Base-by-base conservation (phyloP, 2,888 invertebrate species). In the Polydrusus pterygomalis region DNA sequence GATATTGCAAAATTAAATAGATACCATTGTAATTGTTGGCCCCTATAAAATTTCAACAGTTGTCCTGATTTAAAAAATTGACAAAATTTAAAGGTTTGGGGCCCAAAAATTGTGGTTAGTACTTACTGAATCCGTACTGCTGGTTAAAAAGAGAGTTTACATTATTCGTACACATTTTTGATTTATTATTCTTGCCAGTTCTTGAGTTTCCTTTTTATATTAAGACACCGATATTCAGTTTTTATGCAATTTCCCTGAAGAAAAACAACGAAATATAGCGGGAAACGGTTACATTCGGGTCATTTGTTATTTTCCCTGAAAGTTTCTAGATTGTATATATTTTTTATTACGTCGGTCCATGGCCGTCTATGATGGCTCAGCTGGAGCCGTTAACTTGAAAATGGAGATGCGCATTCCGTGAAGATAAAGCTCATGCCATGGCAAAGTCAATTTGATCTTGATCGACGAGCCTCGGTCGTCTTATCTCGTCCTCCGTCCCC, bases 41-140 rank as follows among this genome's bases (percentile, higher is more conserved):
- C n/a, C n/a, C n/a, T n/a, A n/a, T n/a, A n/a, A n/a, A n/a, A n/a
- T n/a, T n/a, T n/a, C n/a, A n/a, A n/a, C n/a, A n/a, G 34, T 34
- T 25, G 25, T 34, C 34, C 34, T 34, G 34, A 34, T 10, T 34
- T 7, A 34, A 34, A 34, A 7, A 7, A 9, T 7, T 34, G n/a
- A 43, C n/a, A 43, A 43, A 43, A 40, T 11, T 17, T 56, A 47
- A 47, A 47, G 17, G 17, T 15, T 17, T 0, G 17, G 68, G 17
- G 11, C 17, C 15, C 38, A 54, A 13, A 43, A 58, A 17, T 72
- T 77, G 10, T 58, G 75, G 72, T 73, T 71, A 25, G 25, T 77
- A 81, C 81, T 81, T 77, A 80, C 80, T 74, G 51, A 72, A 77
- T 75, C 78, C 82, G 58, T 58, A 77, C 62, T 78, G 79, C 67